phyloP scores from a whole-genome alignment of 1,140 invertebrate species.

The Scylla paramamosain region DNA sequence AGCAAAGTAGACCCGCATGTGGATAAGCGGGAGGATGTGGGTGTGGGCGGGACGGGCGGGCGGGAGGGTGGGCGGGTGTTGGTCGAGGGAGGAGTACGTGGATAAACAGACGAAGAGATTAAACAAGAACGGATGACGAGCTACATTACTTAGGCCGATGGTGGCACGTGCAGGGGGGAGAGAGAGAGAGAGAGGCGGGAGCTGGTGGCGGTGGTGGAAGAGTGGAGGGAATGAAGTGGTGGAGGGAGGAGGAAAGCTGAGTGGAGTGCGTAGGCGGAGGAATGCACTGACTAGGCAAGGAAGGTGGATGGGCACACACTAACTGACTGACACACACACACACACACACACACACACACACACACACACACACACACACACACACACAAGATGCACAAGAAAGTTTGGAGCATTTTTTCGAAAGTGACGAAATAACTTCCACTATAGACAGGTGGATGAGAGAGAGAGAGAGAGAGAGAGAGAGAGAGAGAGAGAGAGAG shows the following conservation, averaged over 20 bases:
- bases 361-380: slow-evolving; percentile 40
- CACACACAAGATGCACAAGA: slow-evolving; percentile 28
- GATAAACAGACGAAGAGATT: slow-evolving; percentile 7
- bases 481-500: slow-evolving; percentile 57
- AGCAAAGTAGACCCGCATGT: background rate
- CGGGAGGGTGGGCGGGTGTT: no score
- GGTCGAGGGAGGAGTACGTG: background rate
- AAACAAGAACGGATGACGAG: slow-evolving; percentile 21
- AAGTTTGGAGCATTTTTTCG: background rate
- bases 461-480: slow-evolving; percentile 15
- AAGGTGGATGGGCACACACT: background rate
- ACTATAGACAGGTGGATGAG: background rate
- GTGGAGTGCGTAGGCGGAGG: background rate
- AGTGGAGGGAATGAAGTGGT: background rate
- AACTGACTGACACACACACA: slow-evolving; percentile 31
- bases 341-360: slow-evolving; percentile 40
- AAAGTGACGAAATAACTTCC: background rate
- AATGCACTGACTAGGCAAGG: background rate
- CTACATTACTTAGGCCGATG: background rate
- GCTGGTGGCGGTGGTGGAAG: background rate
- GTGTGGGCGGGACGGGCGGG: background rate
- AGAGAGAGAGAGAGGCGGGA: background rate
- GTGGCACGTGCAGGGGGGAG: background rate
- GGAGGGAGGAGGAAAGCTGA: background rate
- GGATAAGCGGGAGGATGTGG: background rate